These are phyloP conservation scores for Thermophis baileyi DNA, from an alignment of 2,113 vertebrate species.

Conservation along the genomic window DNA sequence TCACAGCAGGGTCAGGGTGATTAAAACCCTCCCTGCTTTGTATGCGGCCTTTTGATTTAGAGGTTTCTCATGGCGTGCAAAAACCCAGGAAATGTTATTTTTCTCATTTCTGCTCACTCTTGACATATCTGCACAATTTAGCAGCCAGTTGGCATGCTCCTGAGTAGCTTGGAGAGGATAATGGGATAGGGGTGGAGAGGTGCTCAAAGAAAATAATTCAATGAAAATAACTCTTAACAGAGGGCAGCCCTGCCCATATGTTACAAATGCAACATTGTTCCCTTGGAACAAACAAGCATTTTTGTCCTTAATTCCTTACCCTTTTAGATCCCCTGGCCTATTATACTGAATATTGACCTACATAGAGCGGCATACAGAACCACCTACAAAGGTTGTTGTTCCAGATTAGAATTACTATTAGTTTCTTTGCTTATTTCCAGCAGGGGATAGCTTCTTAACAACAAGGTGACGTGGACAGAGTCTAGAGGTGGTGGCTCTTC, in stretches of 20 bases:
- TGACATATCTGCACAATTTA: neutral
- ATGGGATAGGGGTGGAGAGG: neutral
- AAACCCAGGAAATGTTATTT: neutral
- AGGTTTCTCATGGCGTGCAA: neutral
- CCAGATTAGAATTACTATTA: neutral
- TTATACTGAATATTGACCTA: neutral
- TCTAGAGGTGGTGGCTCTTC: neutral
- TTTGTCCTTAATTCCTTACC: neutral
- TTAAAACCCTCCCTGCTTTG: constrained; percentile 6
- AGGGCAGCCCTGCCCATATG: neutral
- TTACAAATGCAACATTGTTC: neutral
- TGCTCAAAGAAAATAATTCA: neutral
- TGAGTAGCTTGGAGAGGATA: neutral
- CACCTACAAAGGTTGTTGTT: neutral
- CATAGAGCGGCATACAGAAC: neutral
- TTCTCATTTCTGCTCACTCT: neutral
- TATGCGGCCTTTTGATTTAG: neutral
- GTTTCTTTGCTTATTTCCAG: neutral
- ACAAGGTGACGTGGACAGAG: neutral
- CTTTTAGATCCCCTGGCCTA: neutral
- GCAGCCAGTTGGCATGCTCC: neutral
- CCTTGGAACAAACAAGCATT: neutral
- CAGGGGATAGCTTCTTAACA: neutral
- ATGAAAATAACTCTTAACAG: neutral
- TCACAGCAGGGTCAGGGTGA: constrained; percentile 6